Evolutionary conservation across 2,797 vertebrate species (phyloP).

Genomic region (Dryobates pubescens): DNA sequence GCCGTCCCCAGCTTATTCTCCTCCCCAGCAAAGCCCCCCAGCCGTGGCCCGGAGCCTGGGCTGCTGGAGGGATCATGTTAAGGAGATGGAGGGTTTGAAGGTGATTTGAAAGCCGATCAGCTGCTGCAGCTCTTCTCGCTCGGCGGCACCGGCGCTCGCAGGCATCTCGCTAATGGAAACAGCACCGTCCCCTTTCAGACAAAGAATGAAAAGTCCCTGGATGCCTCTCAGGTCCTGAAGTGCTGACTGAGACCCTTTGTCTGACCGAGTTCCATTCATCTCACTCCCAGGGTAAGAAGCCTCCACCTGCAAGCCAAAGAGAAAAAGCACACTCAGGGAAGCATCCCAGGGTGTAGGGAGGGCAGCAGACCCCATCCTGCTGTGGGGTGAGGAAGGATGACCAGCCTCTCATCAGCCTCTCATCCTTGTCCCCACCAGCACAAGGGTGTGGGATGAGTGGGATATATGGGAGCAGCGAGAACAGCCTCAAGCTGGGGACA

Average conservation of each 20-base stretch:
- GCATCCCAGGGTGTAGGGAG: fast-evolving
- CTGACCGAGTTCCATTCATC: conserved; percentile 68
- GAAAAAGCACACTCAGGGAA: not conserved
- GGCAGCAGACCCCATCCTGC: fast-evolving
- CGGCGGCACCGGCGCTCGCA: conserved; percentile 24
- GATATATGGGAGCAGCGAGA: fast-evolving
- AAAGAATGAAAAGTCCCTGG: conserved; percentile 26
- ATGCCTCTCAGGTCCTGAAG: conserved; percentile 16
- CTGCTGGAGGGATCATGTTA: conserved; percentile 67
- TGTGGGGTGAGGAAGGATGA: fast-evolving
- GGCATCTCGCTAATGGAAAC: conserved; percentile 56
- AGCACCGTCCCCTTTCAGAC: conserved; percentile 34
- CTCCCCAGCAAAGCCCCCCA: conserved; percentile 37
- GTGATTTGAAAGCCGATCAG: conserved; percentile 79
- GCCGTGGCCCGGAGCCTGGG: conserved; percentile 44
- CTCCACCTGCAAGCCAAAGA: conserved; percentile 78
- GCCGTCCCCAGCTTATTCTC: conserved; percentile 35
- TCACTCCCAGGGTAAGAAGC: conserved; percentile 60
- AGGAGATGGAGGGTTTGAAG: conserved; percentile 71
- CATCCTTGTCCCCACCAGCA: not conserved
- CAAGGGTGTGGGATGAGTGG: not conserved
- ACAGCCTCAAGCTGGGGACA: not conserved
- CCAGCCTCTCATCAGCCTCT: not conserved
- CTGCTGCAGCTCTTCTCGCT: conserved; percentile 3
- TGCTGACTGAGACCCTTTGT: conserved; percentile 70